Evolutionary conservation across 2,113 vertebrate genomes (phyloP).

Genomic region (Pelodiscus sinensis): DNA sequence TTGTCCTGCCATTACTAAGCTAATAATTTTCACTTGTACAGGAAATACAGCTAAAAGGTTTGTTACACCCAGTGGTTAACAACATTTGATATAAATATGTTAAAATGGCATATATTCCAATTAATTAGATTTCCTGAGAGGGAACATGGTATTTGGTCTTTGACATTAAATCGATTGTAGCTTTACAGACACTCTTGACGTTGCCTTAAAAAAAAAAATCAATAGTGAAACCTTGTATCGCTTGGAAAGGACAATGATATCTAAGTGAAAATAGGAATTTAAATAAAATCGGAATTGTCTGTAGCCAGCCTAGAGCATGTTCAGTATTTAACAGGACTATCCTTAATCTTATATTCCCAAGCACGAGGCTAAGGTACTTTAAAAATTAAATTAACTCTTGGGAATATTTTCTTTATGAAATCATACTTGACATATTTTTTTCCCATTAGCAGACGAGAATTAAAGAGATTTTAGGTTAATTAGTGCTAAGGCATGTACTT

Average conservation of each 20-base stretch:
- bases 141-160: slow-evolving; percentile 75
- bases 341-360: slow-evolving; percentile 35
- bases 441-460: slow-evolving; percentile 51
- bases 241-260: slow-evolving; percentile 66
- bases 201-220: slow-evolving; percentile 59
- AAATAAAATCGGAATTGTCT: slow-evolving; percentile 59
- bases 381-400: slow-evolving; percentile 28
- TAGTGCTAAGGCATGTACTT: slow-evolving; percentile 46
- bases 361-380: slow-evolving; percentile 25
- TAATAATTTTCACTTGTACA: neutral
- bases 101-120: slow-evolving; percentile 70
- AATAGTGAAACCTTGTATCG: slow-evolving; percentile 71
- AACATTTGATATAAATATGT: slow-evolving; percentile 58
- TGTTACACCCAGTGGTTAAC: slow-evolving; percentile 30
- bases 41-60: slow-evolving; percentile 27
- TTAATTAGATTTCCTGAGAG: slow-evolving; percentile 77
- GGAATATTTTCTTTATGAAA: slow-evolving; percentile 62
- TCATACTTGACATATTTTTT: slow-evolving; percentile 21
- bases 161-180: slow-evolving; percentile 78
- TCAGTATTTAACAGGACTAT: slow-evolving; percentile 40
- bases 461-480: slow-evolving; percentile 50
- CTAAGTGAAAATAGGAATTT: slow-evolving; percentile 57
- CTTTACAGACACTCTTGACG: slow-evolving; percentile 65
- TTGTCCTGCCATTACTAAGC: neutral
- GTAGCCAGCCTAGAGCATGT: slow-evolving; percentile 21